Evolutionary conservation across 2,113 vertebrate genomes (phyloP), one percentile per base, ranked within the genome.

Genomic region (Antidorcas marsupialis): DNA sequence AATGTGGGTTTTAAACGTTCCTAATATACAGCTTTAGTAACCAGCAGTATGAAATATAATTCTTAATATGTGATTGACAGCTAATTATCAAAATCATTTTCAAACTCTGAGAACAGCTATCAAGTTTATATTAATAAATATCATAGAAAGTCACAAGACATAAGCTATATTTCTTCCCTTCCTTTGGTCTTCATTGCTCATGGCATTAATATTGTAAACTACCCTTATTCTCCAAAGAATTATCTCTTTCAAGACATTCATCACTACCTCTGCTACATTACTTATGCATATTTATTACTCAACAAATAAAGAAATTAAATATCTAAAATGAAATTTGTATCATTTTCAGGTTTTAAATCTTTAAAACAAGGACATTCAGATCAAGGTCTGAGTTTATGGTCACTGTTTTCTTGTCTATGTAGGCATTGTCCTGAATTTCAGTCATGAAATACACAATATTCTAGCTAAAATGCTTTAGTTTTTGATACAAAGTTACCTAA

Each of bases 221-320:
- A 84, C 9, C 25, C 28, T 98, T 97, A 79, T 0, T 2, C 78
- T 92, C 39, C 74, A 47, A 74, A 96, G 74, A 91, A 87, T 97
- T 91, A 91, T 95, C 90, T 98, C 89, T 91, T 97, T 96, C 82
- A 97, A 97, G 97, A 85, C 93, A 91, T 93, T 93, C 96, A 95
- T 98, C 97, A 92, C 16, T 71, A 64, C 36, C 64, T 85, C 52
- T 86, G 86, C 57, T 82, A 96, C 59, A 86, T 96, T 96, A 95
- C 94, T 96, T 95, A 93, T 95, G 86, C 84, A 57, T 81, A 95
- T 97, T 98, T 97, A 97, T 97, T 97, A 97, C 89, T 97, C 96
- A 97, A 90, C 47, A 84, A 97, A 90, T 97, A 87, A 88, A 91
- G 86, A 87, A 96, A 97, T 97, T 95, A 95, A 95, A 95, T 94